Evolutionary conservation across 2,113 vertebrate genomes (phyloP).

Genomic region (Dinomys branickii): DNA sequence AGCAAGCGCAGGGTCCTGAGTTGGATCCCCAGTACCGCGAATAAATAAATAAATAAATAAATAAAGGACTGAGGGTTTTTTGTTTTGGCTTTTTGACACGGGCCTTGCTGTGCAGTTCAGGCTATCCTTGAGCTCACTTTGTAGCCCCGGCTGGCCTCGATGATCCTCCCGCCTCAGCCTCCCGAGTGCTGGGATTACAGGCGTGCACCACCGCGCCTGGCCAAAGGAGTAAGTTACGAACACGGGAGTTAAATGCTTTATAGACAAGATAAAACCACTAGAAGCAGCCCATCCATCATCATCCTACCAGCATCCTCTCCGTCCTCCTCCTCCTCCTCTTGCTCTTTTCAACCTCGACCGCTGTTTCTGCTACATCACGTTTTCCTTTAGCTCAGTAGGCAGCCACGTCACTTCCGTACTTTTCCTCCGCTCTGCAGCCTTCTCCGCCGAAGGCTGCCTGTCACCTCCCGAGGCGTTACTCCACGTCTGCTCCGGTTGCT

Average conservation of each 20-base stretch:
- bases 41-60: too few relatives aligned
- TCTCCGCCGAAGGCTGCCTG: background rate
- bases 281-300: background rate
- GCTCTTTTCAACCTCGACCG: background rate
- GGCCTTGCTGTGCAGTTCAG: too few relatives aligned
- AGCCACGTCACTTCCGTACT: background rate
- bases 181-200: too few relatives aligned
- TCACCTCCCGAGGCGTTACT: background rate
- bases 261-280: conserved; percentile 89
- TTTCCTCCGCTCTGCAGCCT: background rate
- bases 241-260: conserved; percentile 94
- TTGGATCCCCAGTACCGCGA: too few relatives aligned
- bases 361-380: background rate
- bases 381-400: background rate
- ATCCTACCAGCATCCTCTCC: background rate
- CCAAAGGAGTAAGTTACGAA: conserved; percentile 51
- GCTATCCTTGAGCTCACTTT: too few relatives aligned
- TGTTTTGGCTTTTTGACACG: too few relatives aligned
- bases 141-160: too few relatives aligned
- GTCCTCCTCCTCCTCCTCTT: background rate
- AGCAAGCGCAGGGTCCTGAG: too few relatives aligned
- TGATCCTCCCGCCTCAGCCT: too few relatives aligned
- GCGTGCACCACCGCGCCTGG: too few relatives aligned
- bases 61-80: too few relatives aligned
- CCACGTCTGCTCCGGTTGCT: background rate